phyloP scores from a whole-genome alignment of 1,140 invertebrate genomes.

The Lasioglossum albipes region DNA sequence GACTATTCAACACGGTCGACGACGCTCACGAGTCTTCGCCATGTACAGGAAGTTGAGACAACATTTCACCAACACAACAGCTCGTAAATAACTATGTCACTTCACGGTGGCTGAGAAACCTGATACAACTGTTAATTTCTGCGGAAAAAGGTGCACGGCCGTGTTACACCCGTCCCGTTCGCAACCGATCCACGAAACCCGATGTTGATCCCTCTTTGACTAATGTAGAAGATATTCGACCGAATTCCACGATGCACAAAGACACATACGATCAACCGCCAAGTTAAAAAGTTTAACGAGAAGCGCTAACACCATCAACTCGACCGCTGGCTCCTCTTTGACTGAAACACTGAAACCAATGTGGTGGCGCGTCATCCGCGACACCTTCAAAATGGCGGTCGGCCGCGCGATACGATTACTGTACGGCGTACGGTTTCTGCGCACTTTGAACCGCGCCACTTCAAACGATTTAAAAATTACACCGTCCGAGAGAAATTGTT shows the following conservation, averaged over 20 bases:
- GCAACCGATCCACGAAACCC: neutral
- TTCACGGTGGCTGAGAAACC: conserved; percentile 14
- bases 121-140: conserved; percentile 11
- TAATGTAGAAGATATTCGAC: neutral
- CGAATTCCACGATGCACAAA: conserved; percentile 18
- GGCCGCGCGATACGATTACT: conserved; percentile 9
- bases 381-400: conserved; percentile 42
- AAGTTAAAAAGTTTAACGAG: conserved; percentile 36
- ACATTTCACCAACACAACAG: conserved; percentile 65
- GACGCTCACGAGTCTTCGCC: conserved; percentile 65
- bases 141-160: neutral
- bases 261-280: conserved; percentile 13
- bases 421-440: neutral
- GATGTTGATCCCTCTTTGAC: neutral
- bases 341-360: conserved; percentile 31
- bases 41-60: conserved; percentile 67
- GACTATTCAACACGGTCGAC: conserved; percentile 51
- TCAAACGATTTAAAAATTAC: neutral
- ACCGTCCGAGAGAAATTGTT: neutral
- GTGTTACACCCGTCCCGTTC: neutral
- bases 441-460: conserved; percentile 1
- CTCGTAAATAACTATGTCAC: conserved; percentile 61
- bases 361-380: conserved; percentile 33
- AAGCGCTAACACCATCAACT: conserved; percentile 31
- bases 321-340: conserved; percentile 13